Conservation (phyloP, 2,888 invertebrate species). For the Pocota personata region DNA sequence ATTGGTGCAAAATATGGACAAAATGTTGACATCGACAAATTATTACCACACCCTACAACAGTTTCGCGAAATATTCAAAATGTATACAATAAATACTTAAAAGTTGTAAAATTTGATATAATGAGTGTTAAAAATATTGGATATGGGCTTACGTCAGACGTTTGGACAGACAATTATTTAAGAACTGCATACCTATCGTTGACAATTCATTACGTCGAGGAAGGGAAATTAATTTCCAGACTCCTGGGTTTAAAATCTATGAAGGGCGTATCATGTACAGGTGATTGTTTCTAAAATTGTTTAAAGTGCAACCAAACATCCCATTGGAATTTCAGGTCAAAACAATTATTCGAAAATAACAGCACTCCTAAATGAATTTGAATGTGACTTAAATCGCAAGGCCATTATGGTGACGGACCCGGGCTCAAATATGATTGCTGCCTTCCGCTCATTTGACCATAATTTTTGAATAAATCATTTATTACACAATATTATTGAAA, state of each 20-base stretch:
- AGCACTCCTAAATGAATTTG: slow-evolving; percentile 53
- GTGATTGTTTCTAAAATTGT: slow-evolving; percentile 40
- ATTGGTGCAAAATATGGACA: slow-evolving; percentile 60
- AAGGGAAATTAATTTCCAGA: slow-evolving; percentile 58
- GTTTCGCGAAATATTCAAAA: slow-evolving; percentile 58
- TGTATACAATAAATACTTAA: slow-evolving; percentile 46
- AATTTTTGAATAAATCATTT: slow-evolving; percentile 44
- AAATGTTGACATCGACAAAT: slow-evolving; percentile 63
- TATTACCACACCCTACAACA: slow-evolving; percentile 64
- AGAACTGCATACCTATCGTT: slow-evolving; percentile 58
- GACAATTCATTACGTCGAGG: slow-evolving; percentile 62
- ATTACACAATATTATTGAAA: slow-evolving; percentile 30
- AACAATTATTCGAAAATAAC: slow-evolving; percentile 54
- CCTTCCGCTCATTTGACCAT: slow-evolving; percentile 39
- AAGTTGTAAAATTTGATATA: slow-evolving; percentile 54
- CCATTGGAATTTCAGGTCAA: slow-evolving; percentile 39
- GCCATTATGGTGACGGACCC: slow-evolving; percentile 47
- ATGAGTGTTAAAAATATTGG: slow-evolving; percentile 53
- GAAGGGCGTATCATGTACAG: slow-evolving; percentile 34
- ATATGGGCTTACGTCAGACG: slow-evolving; percentile 64
- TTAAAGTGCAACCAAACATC: slow-evolving; percentile 28
- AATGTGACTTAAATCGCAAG: slow-evolving; percentile 15
- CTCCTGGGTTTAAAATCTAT: slow-evolving; percentile 58
- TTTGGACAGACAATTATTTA: slow-evolving; percentile 63
- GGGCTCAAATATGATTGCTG: slow-evolving; percentile 35